Evolutionary conservation across 2,797 vertebrate genomes (phyloP), one percentile per base, ranked within the genome.

Genomic region (Lophotriccus pileatus): DNA sequence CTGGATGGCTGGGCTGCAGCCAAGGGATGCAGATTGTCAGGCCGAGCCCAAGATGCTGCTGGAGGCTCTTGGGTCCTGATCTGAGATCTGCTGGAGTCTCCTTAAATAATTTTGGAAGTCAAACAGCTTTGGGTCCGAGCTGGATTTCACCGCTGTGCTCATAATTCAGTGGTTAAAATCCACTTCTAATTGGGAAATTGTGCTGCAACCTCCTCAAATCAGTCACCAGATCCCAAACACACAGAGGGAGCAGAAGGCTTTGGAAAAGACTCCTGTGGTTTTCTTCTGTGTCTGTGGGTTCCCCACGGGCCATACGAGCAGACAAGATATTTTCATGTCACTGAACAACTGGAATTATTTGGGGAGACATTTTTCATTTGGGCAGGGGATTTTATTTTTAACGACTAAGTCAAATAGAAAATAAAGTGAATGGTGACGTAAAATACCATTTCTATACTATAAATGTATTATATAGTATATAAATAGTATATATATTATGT

Each of bases 261-360:
- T 28, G 70, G 27, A 4, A 4, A 37, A 39, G 77, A 8, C 41
- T 18, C 16, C 1, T 14, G 4, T 17, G 39, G 2, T 37, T 8
- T 64, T 49, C 27, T 44, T 76, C 49, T 4, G 15, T 52, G 59
- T 5, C 64, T 10, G 0, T 8, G 50, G 83, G 4, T n/a, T 34
- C 67, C 53, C 60, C 12, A 5, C 2, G 25, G 27, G 56, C 18
- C 68, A 0, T 5, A 0, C 10, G 12, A 37, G 30, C 47, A 58
- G 44, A 12, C 17, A 3, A 12, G 34, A 3, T 9, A 7, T 34
- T 73, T 19, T 27, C 32, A 7, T 44, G 43, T 36, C 18, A 5
- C 56, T 56, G 74, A 32, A 24, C 6, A 19, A 32, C 19, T 8
- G 64, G 30, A 49, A n/a, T 92, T 63, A 59, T 30, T 14, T 62